Evolutionary conservation across 1,140 invertebrate species (phyloP), one percentile per base, ranked within the genome.

Genomic region (Tribolium castaneum): DNA sequence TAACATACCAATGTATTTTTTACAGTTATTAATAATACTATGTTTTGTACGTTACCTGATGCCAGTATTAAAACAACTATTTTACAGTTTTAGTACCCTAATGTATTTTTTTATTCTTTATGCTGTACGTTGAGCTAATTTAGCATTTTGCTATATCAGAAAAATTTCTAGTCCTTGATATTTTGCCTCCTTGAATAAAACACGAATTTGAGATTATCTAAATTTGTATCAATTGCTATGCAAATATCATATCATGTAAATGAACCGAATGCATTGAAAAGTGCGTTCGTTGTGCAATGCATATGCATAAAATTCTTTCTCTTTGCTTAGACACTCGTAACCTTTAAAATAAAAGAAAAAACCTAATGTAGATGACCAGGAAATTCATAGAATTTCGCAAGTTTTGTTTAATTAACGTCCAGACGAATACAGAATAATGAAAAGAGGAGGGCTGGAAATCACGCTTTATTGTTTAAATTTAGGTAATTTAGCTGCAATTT

Each of bases 191-290:
- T 59, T 62, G 56, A 62, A 62, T 10, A 30, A 62, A 62, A 62
- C 56, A 62, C 56, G 56, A 62, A 62, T 34, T 30, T 62, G 22
- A 62, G 56, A 62, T 62, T 62, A 62, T 62, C 56, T 62, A 62
- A 62, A 62, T 62, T 62, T 30, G 22, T 62, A 62, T 62, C 56
- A 62, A 62, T 30, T 7, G 16, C 19, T 62, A 22, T 30, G 56
- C n/a, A 62, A 62, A 62, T 62, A 62, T 30, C 56, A 62, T 6
- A 62, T 25, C 56, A 62, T 62, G 56, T 62, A 62, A 62, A 62
- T 62, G 19, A 62, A 62, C 22, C 12, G 25, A 62, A 22, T 62
- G 22, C 22, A 62, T 19, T 25, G 56, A 9, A 30, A 10, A 62
- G 52, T 62, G 56, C 14, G 22, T 30, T 62, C 30, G 19, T 62